Base-by-base conservation (phyloP, 1,140 invertebrate genomes). In the Halictus rubicundus region DNA sequence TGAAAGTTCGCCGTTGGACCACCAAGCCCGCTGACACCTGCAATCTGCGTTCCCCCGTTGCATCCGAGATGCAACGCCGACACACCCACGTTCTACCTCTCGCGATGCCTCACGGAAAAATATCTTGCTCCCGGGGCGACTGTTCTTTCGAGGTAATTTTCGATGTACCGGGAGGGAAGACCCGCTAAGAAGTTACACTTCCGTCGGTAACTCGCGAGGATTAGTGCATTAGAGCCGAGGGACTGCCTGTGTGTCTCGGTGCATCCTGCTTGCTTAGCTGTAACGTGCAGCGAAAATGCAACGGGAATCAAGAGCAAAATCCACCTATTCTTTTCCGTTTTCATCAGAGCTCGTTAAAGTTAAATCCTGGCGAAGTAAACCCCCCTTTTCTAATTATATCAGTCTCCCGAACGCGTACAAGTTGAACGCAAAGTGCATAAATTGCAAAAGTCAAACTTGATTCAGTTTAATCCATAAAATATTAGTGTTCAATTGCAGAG, bases 11-110 rank as follows among this genome's bases (percentile, higher is more conserved):
- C 72, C 49, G 71, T 83, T 78, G 71, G 78, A 86, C 82, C 82
- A 69, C 65, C 75, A 49, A 73, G 71, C 8, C 37, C 64, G 74
- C 83, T 88, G 86, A 88, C 87, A 88, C 81, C 83, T 85, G 86
- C 86, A 88, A 88, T 88, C 83, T 88, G 83, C 83, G 75, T 84
- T 81, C 66, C 73, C 1, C 74, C 69, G 81, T 60, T 68, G 64
- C 71, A 87, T 87, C 82, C 69, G 79, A 87, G 86, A 87, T 77
- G 79, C 72, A 82, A 72, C 49, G 5, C 70, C 32, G 32, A 37
- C 57, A 64, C 71, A 49, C 60, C 73, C 68, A 37, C 78, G 81
- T 81, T 86, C 46, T 19, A n/a, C 42, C 69, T 39, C 27, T 52
- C 66, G 16, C 42, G 54, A 69, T 46, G 19, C 37, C 66, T 39